A percentile compares a stretch with the other conserved stretches of the same genome.
Conservation (phyloP, 2,113 vertebrate species). For the human (Homo sapiens) region GRCh38 chr3:167255001-167255500, state of each 20-base stretch:
- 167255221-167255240: not conserved
- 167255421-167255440: not conserved
- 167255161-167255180: not conserved
- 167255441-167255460: not conserved
- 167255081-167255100: not conserved
- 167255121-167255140: not conserved
- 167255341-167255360: not conserved
- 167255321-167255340: not conserved
- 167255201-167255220: not conserved
- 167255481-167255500: not conserved
- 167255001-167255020: not conserved
- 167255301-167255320: not conserved
- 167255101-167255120: not conserved
- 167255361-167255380: not conserved
- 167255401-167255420: not conserved
- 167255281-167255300: not conserved
- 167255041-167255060: not conserved
- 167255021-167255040: not conserved
- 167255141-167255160: not conserved
- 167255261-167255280: not conserved
- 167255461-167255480: slow-evolving; percentile 10
- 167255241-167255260: not conserved
- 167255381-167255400: not conserved
- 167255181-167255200: not conserved
- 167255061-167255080: not conserved